Evolutionary conservation across 1,140 invertebrate species (phyloP), one percentile per base, ranked within the genome.

Genomic region (Brachystomella parvula): DNA sequence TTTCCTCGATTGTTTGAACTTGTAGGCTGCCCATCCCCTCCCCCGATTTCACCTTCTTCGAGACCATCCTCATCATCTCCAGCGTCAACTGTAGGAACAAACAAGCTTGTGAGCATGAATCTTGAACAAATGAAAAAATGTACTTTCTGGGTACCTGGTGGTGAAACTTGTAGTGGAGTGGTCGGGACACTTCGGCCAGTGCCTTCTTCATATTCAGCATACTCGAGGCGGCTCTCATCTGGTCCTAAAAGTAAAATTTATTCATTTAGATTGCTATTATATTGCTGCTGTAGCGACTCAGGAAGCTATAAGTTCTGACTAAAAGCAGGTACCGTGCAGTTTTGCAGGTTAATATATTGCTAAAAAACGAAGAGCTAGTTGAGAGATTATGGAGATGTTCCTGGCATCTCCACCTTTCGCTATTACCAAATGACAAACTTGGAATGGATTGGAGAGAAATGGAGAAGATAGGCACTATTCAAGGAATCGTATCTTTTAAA

Each of bases 141-240:
- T n/a, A n/a, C n/a, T n/a, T n/a, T n/a, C n/a, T n/a, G n/a, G 3
- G 57, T 66, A 72, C 67, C 80, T 64, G 83, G 84, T 21, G 85
- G 85, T 0, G 87, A 88, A 30, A 86, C 83, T 76, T 89, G 86
- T 35, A 87, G 79, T 17, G 89, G 86, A 1, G 86, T 88, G 15
- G 83, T 85, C 0, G 87, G 86, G 15, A 88, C 86, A 76, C 84
- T 87, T 53, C 86, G 77, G 15, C 85, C 85, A 33, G 83, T 84
- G 76, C 83, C 79, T 59, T 87, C 85, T 72, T 87, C 86, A 72
- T 88, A 79, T 66, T 85, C 84, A 17, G 80, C 81, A 26, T 64
- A 56, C 76, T 90, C 89, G 76, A 89, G 85, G 71, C 87, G 81
- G 0, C 87, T 89, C 75, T 90, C 87, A 74, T 89, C 87, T 79